A percentile compares a stretch with the other conserved stretches of the same genome.
Evolutionary conservation across 2,113 vertebrate genomes (phyloP).

Genomic region (Tenrec ecaudatus): DNA sequence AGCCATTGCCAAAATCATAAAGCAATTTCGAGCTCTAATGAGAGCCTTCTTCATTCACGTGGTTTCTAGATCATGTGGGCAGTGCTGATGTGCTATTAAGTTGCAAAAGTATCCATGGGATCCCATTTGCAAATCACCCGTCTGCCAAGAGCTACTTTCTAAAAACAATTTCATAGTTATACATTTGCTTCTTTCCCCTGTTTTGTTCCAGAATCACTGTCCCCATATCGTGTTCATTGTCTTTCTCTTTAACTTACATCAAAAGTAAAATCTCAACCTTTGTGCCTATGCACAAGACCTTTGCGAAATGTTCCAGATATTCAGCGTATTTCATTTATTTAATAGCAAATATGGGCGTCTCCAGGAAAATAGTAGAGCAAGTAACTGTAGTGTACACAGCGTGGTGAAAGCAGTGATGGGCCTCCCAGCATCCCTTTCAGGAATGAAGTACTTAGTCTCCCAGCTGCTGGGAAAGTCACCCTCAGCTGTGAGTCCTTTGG

Average conservation of each 20-base stretch:
- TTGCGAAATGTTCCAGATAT: constrained; percentile 33
- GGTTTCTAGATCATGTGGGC: constrained; percentile 65
- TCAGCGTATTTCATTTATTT: constrained; percentile 22
- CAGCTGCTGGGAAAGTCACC: not conserved
- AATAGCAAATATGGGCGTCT: constrained; percentile 7
- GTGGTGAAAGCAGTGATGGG: not conserved
- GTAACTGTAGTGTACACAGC: not conserved
- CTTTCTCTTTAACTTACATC: constrained; percentile 33
- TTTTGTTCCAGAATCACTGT: constrained; percentile 25
- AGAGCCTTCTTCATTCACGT: constrained; percentile 66
- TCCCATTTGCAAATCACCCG: constrained; percentile 63
- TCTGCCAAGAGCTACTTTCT: constrained; percentile 59
- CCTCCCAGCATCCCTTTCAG: not conserved
- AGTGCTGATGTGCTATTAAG: constrained; percentile 61
- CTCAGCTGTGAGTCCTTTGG: not conserved
- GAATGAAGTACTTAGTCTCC: not conserved
- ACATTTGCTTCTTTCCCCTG: constrained; percentile 38
- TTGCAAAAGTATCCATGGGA: constrained; percentile 61
- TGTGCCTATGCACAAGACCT: constrained; percentile 22
- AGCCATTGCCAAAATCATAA: constrained; percentile 60
- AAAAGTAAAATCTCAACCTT: constrained; percentile 49
- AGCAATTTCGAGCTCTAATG: constrained; percentile 69
- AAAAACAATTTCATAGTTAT: constrained; percentile 56
- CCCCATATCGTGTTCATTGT: constrained; percentile 28
- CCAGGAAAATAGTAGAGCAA: not conserved